Percentiles rank a stretch among this genome's conserved stretches.
These are phyloP conservation scores for Poicephalus gulielmi DNA, from an alignment of 2,113 vertebrate species.

Conservation along the genomic window DNA sequence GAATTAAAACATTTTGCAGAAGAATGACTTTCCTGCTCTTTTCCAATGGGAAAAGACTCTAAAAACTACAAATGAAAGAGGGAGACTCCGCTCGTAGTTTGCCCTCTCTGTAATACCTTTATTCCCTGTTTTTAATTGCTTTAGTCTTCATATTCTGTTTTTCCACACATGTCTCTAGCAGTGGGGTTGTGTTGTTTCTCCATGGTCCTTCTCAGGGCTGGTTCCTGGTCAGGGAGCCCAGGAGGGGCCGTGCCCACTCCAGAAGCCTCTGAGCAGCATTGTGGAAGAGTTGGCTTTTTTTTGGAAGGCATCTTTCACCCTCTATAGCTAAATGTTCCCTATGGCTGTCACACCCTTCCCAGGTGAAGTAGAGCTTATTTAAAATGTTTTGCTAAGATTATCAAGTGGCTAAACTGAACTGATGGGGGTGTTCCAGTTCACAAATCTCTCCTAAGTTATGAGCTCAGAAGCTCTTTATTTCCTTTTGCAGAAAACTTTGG, in stretches of 20 bases:
- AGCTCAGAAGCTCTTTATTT: background rate
- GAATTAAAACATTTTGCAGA: constrained; percentile 16
- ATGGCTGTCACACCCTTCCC: background rate
- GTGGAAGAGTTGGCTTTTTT: background rate
- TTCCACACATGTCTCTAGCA: background rate
- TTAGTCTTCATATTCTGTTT: background rate
- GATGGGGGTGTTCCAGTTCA: background rate
- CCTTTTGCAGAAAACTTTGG: background rate
- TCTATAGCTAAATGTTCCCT: rapidly evolving
- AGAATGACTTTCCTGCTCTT: background rate
- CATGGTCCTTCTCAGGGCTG: background rate
- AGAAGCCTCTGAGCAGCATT: background rate
- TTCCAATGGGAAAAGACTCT: background rate
- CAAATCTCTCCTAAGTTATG: background rate
- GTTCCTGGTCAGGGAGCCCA: background rate
- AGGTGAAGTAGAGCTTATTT: background rate
- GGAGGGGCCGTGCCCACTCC: background rate
- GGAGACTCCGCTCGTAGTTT: background rate
- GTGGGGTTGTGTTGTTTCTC: background rate
- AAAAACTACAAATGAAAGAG: background rate
- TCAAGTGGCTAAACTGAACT: background rate
- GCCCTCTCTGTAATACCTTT: background rate
- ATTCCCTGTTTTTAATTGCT: background rate
- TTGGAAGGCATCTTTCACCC: background rate
- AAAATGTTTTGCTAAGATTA: background rate